phyloP scores from a whole-genome alignment of 23 tunicate species.

The Halocynthia aurantium region DNA sequence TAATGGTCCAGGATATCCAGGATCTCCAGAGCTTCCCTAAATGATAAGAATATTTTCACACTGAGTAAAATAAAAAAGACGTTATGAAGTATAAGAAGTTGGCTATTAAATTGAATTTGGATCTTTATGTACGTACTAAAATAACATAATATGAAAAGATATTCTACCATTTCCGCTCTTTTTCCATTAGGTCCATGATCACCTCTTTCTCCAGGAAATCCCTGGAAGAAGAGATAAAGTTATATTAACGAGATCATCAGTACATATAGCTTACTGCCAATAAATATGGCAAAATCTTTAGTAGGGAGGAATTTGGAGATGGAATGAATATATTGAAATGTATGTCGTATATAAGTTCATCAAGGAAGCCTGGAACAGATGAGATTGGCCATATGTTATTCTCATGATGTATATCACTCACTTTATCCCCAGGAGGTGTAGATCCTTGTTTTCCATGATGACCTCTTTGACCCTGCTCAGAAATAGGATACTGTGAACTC shows the following conservation, averaged over 20 bases:
- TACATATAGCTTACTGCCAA: not conserved
- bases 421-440: constrained; percentile 6
- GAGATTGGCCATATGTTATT: too few relatives aligned
- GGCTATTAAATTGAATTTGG: not conserved
- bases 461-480: constrained; percentile 6
- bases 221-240: not conserved
- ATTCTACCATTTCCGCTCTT: not conserved
- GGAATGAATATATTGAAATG: too few relatives aligned
- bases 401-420: not conserved
- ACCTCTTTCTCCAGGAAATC: constrained; percentile 2
- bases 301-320: too few relatives aligned
- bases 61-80: not conserved
- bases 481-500: not conserved
- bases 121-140: not conserved
- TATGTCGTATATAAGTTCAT: too few relatives aligned
- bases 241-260: too few relatives aligned
- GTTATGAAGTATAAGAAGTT: not conserved
- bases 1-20: not conserved
- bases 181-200: not conserved
- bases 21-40: constrained; percentile 2
- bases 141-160: not conserved
- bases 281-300: not conserved
- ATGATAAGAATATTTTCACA: not conserved
- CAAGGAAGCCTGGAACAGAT: too few relatives aligned
- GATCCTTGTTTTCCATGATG: constrained; percentile 1